These are phyloP conservation scores for Megastigmus dorsalis DNA, from an alignment of 2,888 invertebrate genomes.

Conservation along the genomic window DNA sequence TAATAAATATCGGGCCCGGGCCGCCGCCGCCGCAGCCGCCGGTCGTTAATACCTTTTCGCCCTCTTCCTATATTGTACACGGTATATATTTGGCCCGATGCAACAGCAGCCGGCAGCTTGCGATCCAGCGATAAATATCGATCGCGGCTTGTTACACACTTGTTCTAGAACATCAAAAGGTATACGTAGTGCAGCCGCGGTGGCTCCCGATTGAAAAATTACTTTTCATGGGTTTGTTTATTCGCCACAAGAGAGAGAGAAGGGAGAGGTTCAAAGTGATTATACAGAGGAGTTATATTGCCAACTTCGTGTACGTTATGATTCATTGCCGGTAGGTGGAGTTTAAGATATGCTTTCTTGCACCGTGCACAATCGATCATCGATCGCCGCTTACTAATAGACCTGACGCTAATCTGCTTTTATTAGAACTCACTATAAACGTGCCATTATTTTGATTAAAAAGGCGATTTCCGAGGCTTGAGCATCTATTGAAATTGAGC, in stretches of 20 bases:
- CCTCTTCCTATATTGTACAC: no score
- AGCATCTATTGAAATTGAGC: no score
- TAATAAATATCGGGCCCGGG: conserved; percentile 43
- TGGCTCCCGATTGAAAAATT: conserved; percentile 22
- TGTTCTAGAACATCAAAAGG: conserved; percentile 50
- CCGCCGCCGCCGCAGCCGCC: not conserved
- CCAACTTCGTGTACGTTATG: conserved; percentile 3
- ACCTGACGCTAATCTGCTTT: no score
- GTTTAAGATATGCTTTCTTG: no score
- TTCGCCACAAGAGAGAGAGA: not conserved
- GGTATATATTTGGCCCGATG: conserved; percentile 28
- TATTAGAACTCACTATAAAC: no score
- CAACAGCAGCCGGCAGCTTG: not conserved
- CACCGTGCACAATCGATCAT: no score
- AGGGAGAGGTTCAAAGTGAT: conserved; percentile 41
- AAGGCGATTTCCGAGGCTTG: no score
- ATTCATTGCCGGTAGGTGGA: no score
- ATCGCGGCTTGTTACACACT: conserved; percentile 50
- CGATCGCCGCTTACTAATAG: no score
- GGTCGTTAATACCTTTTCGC: no score
- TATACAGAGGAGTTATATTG: conserved; percentile 24
- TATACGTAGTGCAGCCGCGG: conserved; percentile 5
- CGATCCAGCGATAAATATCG: conserved; percentile 46
- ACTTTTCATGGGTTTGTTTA: conserved; percentile 44
- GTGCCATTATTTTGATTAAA: no score